Evolutionary conservation across 1,140 invertebrate genomes (phyloP).

Genomic region (Plectrocnemia conspersa): DNA sequence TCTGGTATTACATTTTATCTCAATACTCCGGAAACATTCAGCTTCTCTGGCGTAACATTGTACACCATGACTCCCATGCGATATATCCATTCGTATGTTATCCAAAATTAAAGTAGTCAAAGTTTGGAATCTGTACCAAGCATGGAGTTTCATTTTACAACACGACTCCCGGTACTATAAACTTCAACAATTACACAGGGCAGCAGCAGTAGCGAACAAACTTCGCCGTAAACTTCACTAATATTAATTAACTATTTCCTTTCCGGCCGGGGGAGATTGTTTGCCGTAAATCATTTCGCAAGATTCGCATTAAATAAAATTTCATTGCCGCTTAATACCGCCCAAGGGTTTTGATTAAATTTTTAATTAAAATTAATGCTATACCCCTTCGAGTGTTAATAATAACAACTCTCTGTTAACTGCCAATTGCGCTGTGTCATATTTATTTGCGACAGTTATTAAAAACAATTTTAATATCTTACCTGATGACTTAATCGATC

Average conservation of each 20-base stretch:
- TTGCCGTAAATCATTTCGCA: too few species aligned
- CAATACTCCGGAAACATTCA: too few species aligned
- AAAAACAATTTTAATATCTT: conserved; percentile 24
- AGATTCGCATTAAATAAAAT: too few species aligned
- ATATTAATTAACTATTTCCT: conserved; percentile 2
- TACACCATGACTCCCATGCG: too few species aligned
- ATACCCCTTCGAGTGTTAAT: too few species aligned
- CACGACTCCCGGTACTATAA: conserved; percentile 1
- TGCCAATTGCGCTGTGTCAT: not conserved
- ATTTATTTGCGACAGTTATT: too few species aligned
- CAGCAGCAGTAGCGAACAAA: conserved; percentile 1
- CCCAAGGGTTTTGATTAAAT: too few species aligned
- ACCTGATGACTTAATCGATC: conserved; percentile 70
- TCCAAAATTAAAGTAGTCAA: conserved; percentile 4
- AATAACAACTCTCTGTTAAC: not conserved
- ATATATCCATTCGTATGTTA: conserved; percentile 8
- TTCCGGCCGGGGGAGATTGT: too few species aligned
- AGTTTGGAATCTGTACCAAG: not conserved
- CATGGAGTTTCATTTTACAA: not conserved
- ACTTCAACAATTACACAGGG: conserved; percentile 7
- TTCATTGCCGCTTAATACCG: too few species aligned
- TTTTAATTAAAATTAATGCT: too few species aligned
- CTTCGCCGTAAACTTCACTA: conserved; percentile 6
- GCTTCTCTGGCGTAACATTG: too few species aligned
- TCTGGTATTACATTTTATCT: too few species aligned